Evolutionary conservation across 2,113 vertebrate species (phyloP), one percentile per base, ranked within the genome.

Genomic region (Typhlomys cinereus): DNA sequence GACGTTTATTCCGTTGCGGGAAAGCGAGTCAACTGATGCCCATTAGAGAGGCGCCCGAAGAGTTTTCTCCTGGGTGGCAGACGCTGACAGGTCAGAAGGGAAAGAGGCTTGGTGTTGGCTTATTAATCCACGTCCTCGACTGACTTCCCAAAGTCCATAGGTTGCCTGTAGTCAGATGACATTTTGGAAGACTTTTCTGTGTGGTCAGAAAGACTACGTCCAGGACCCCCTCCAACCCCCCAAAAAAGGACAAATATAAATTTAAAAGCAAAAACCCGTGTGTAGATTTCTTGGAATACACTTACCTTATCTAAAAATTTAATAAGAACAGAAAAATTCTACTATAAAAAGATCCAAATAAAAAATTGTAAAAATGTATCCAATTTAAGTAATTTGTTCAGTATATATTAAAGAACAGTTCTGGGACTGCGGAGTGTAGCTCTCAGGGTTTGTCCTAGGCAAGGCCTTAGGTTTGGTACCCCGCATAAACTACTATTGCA

Each of bases 111-210:
- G 1, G 67, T n/a, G 69, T 81, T 90, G 89, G 80, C 80, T 88
- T 67, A 14, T 90, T 67, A 52, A 74, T 83, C 82, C 21, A 39
- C 81, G 92, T 87, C 85, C 91, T 93, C 83, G 59, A 13, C 83
- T 85, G 96, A 95, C 96, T 94, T 88, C 89, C 79, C 86, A 85
- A 91, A 96, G 95, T 96, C 95, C 94, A 88, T 92, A 97, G 95
- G 84, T 95, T 89, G 92, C 76, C 36, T 64, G 80, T 36, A 69
- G 74, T 92, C 83, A 39, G 36, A 48, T 88, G 94, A 70, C 94
- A n/a, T 87, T 73, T 82, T 86, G 76, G 44, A 83, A 85, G 52
- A 82, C 78, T 88, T 79, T 34, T 61, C n/a, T 87, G 61, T 87
- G 90, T 50, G 44, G 59, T 74, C 66, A 54, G 20, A 92, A 88